Evolutionary conservation across 2,888 invertebrate genomes (phyloP).

Genomic region (Agrenia bidenticulata): DNA sequence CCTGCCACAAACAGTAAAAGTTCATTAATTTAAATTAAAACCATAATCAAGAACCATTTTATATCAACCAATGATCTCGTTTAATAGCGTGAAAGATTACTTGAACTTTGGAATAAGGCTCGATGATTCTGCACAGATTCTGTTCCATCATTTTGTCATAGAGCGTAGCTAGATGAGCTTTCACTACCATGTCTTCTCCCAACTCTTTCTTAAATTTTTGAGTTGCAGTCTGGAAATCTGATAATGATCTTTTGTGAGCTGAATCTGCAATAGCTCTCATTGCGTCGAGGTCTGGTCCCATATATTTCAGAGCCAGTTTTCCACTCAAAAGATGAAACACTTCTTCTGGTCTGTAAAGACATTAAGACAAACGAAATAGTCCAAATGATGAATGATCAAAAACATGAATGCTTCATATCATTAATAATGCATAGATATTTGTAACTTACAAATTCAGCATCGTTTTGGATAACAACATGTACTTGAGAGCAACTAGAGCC

Average conservation of each 20-base stretch:
- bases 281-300: constrained; percentile 92
- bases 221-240: constrained; percentile 88
- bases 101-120: constrained; percentile 97
- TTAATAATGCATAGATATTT: no score
- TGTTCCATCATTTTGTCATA: constrained; percentile 99
- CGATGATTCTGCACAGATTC: constrained; percentile 96
- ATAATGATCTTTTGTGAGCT: constrained; percentile 92
- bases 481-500: constrained; percentile 93
- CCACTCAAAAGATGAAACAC: constrained; percentile 93
- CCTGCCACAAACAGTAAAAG: constrained; percentile 47
- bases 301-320: constrained; percentile 94
- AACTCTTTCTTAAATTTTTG: constrained; percentile 83
- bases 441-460: constrained; percentile 75
- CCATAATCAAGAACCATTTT: constrained; percentile 5
- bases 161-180: constrained; percentile 92
- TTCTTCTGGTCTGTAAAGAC: constrained; percentile 82
- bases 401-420: not conserved
- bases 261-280: constrained; percentile 97
- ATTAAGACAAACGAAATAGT: constrained; percentile 19
- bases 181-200: constrained; percentile 88
- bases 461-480: constrained; percentile 98
- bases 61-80: not conserved
- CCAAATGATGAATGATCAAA: not conserved
- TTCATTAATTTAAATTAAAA: not conserved
- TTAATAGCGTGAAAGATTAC: no score